Percentiles rank a stretch among this genome's conserved stretches.
phyloP scores from a whole-genome alignment of 2,888 invertebrate species.

The Allacma fusca region DNA sequence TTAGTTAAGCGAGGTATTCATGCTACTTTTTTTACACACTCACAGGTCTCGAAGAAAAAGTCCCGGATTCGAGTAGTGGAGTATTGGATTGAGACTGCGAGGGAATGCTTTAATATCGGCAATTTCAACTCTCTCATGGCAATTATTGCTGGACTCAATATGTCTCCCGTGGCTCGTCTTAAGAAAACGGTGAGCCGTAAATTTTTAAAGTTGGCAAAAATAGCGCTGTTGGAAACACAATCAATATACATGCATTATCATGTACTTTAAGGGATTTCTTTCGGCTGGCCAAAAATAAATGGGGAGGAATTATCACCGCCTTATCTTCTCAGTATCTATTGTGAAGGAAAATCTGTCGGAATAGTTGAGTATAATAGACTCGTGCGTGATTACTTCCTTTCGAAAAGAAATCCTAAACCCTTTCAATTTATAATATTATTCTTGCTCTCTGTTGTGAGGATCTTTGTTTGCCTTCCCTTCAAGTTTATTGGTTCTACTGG shows the following conservation, averaged over 20 bases:
- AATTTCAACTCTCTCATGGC: slow-evolving; percentile 71
- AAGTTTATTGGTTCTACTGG: too few relatives aligned
- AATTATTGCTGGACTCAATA: slow-evolving; percentile 68
- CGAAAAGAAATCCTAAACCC: too few relatives aligned
- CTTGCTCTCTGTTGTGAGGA: too few relatives aligned
- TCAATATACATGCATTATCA: neutral
- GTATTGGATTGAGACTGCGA: slow-evolving; percentile 69
- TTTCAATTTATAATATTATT: too few relatives aligned
- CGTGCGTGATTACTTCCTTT: too few relatives aligned
- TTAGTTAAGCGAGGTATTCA: neutral
- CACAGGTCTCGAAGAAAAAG: slow-evolving; percentile 67
- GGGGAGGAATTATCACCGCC: neutral
- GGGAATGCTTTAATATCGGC: slow-evolving; percentile 69
- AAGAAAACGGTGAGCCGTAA: slow-evolving; percentile 66
- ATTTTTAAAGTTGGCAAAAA: neutral
- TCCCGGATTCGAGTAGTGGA: slow-evolving; percentile 68
- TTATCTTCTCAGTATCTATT: neutral
- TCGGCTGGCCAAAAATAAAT: neutral
- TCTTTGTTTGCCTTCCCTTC: too few relatives aligned
- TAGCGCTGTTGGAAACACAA: neutral
- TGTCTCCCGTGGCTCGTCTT: slow-evolving; percentile 67
- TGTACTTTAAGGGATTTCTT: slow-evolving; percentile 3
- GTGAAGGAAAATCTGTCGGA: neutral
- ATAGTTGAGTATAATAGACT: too few relatives aligned
- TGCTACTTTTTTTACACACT: too few relatives aligned